Conservation (phyloP, 2,888 invertebrate species). For the Himalopsyche kuldschensis region DNA sequence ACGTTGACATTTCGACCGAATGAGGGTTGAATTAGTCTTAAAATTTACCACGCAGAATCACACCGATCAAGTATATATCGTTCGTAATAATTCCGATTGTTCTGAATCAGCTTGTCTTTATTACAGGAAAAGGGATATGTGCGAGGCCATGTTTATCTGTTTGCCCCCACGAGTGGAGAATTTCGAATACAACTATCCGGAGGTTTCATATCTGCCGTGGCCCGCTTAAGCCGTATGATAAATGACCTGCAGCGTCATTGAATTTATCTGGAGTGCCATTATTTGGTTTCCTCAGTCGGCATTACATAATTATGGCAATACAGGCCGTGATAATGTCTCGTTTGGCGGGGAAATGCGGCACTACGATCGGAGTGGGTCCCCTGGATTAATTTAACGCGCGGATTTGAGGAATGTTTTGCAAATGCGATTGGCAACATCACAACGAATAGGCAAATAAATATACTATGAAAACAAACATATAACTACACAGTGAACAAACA, state of each 20-base stretch:
- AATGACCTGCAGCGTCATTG: constrained; percentile 32
- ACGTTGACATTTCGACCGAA: too few species aligned
- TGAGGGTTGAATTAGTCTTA: too few species aligned
- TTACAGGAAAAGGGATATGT: not conserved
- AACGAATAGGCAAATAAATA: not conserved
- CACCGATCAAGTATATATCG: too few species aligned
- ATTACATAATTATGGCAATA: constrained; percentile 21
- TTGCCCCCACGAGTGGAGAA: not conserved
- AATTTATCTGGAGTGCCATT: constrained; percentile 25
- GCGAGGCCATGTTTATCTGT: not conserved
- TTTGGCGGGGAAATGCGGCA: constrained; percentile 43
- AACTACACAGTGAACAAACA: not conserved
- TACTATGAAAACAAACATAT: not conserved
- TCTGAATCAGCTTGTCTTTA: not conserved
- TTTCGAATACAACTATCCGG: constrained; percentile 30
- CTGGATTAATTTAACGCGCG: constrained; percentile 22
- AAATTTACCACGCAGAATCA: too few species aligned
- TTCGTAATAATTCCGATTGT: not conserved
- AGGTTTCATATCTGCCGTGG: constrained; percentile 28
- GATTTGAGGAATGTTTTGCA: not conserved
- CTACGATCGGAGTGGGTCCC: constrained; percentile 7
- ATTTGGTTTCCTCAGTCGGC: constrained; percentile 5
- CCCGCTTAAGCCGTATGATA: constrained; percentile 33
- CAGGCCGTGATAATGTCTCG: constrained; percentile 32
- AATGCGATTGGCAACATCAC: not conserved